These are phyloP conservation scores for Blastomussa wellsi DNA, from an alignment of 92 coral and sea anemone genomes.

Conservation along the genomic window DNA sequence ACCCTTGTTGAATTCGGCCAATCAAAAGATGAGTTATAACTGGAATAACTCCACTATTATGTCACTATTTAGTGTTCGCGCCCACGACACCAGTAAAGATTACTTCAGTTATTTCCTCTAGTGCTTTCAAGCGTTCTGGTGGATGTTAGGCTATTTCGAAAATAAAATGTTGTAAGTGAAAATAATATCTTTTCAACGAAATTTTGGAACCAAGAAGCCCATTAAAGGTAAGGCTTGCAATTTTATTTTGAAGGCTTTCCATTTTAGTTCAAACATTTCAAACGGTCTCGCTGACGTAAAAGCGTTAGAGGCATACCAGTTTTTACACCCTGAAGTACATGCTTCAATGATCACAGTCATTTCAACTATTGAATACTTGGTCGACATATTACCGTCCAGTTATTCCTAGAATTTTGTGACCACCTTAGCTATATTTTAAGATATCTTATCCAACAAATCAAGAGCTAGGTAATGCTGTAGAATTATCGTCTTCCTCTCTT, in stretches of 20 bases:
- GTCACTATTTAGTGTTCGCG: slow-evolving; percentile 51
- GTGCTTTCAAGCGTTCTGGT: slow-evolving; percentile 42
- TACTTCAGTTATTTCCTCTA: slow-evolving; percentile 41
- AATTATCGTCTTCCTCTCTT: background rate
- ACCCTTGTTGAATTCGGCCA: slow-evolving; percentile 39
- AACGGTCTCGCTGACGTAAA: background rate
- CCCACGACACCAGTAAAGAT: slow-evolving; percentile 34
- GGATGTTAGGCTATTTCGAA: slow-evolving; percentile 6
- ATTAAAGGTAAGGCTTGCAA: slow-evolving; percentile 14
- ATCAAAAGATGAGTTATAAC: slow-evolving; percentile 24
- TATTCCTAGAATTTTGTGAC: background rate
- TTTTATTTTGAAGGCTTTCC: background rate
- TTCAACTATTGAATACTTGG: background rate
- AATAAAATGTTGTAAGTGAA: slow-evolving; percentile 33
- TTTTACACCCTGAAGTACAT: slow-evolving; percentile 5
- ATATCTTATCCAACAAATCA: background rate
- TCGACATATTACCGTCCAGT: slow-evolving; percentile 4
- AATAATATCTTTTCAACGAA: slow-evolving; percentile 5
- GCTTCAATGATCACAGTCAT: slow-evolving; percentile 31
- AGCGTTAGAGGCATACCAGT: slow-evolving; percentile 19
- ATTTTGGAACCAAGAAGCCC: slow-evolving; percentile 20
- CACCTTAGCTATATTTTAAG: background rate
- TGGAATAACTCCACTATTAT: slow-evolving; percentile 61
- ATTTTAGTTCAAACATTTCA: background rate
- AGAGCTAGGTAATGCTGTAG: background rate